phyloP scores from a whole-genome alignment of 2,113 vertebrate species.

The Atrichornis clamosus region DNA sequence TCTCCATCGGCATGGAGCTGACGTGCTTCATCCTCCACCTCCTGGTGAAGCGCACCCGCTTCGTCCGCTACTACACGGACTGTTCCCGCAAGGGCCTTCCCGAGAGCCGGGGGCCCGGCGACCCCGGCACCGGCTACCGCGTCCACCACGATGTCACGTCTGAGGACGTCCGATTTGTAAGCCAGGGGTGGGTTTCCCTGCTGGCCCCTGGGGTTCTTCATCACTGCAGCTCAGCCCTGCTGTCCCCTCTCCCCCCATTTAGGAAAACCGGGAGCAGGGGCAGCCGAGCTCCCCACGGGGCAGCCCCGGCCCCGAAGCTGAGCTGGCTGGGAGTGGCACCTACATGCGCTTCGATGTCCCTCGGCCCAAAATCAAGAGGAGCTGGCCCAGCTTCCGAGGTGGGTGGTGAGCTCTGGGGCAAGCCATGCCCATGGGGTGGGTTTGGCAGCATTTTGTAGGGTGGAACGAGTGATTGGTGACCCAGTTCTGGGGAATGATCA shows the following conservation, averaged over 20 bases:
- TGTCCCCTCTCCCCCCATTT: not conserved
- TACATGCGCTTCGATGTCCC: constrained; percentile 90
- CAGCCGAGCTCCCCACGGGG: constrained; percentile 43
- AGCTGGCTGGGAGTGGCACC: constrained; percentile 70
- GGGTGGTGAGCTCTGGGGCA: not conserved
- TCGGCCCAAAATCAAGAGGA: constrained; percentile 78
- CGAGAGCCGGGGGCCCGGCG: constrained; percentile 13
- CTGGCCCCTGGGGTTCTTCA: not conserved
- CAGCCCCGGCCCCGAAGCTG: constrained; percentile 73
- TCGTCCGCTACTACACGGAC: constrained; percentile 86
- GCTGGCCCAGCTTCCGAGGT: constrained; percentile 91
- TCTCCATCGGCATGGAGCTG: constrained; percentile 91
- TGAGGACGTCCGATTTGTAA: constrained; percentile 92
- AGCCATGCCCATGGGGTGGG: not conserved
- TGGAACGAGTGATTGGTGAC: rapidly evolving
- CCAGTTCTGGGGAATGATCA: not conserved
- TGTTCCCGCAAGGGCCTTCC: constrained; percentile 66
- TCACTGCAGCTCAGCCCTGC: not conserved
- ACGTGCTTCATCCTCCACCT: constrained; percentile 93
- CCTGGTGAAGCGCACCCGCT: constrained; percentile 86
- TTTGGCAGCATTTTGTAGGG: not conserved
- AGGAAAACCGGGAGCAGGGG: constrained; percentile 76
- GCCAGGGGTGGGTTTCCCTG: constrained; percentile 2
- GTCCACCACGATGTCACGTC: constrained; percentile 89
- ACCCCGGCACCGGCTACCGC: constrained; percentile 76